These are phyloP conservation scores for Watsonalla binaria DNA, from an alignment of 2,888 invertebrate genomes.

Conservation along the genomic window DNA sequence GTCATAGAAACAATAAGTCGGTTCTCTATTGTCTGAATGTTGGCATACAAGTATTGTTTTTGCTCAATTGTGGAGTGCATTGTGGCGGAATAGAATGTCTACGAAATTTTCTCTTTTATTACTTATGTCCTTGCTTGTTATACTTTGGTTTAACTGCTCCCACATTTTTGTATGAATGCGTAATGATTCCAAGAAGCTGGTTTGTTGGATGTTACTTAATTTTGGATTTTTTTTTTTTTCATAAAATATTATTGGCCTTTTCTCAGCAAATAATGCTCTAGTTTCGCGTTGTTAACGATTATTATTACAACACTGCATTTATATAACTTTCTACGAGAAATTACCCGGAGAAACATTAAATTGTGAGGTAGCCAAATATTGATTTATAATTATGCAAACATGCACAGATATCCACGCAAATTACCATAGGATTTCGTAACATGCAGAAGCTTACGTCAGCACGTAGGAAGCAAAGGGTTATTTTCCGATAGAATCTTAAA, in stretches of 20 bases:
- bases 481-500: too few relatives aligned
- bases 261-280: too few relatives aligned
- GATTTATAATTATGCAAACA: too few relatives aligned
- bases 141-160: constrained; percentile 58
- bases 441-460: too few relatives aligned
- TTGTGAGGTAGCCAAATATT: too few relatives aligned
- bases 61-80: constrained; percentile 73
- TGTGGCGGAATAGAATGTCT: constrained; percentile 45
- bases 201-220: not conserved
- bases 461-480: too few relatives aligned
- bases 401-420: too few relatives aligned
- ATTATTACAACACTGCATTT: too few relatives aligned
- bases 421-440: too few relatives aligned
- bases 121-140: constrained; percentile 28
- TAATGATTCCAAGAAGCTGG: constrained; percentile 39
- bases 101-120: constrained; percentile 63
- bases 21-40: constrained; percentile 44
- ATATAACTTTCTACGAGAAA: too few relatives aligned
- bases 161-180: constrained; percentile 53
- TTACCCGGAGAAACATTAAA: too few relatives aligned
- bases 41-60: constrained; percentile 61
- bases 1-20: constrained; percentile 31
- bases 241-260: not conserved
- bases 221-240: constrained; percentile 2
- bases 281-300: too few relatives aligned